Evolutionary conservation across 2,113 vertebrate species (phyloP).

Genomic region (Taurulus bubalis): DNA sequence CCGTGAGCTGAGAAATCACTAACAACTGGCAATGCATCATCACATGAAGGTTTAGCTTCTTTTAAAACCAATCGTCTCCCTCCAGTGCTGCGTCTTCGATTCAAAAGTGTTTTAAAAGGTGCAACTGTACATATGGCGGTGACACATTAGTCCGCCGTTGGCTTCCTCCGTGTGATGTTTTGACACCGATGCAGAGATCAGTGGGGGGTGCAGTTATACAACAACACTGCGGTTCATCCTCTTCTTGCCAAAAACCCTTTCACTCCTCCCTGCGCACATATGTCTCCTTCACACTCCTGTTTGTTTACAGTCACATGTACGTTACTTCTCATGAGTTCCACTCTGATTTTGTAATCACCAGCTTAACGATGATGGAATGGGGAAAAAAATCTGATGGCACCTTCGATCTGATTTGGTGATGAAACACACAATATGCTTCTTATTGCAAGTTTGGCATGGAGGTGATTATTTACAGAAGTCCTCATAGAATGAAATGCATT

Average conservation of each 20-base stretch:
- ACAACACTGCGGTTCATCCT: conserved; percentile 54
- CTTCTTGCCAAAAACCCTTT: conserved; percentile 39
- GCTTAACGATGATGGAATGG: too few species aligned
- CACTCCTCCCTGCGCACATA: conserved; percentile 42
- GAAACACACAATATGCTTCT: not conserved
- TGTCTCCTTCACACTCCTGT: conserved; percentile 15
- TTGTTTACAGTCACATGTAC: too few species aligned
- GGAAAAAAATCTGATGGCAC: too few species aligned
- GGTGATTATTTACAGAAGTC: not conserved
- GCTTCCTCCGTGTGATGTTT: not conserved
- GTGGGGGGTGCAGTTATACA: conserved; percentile 63
- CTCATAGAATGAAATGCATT: too few species aligned
- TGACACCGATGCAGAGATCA: conserved; percentile 33
- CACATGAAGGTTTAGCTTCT: too few species aligned
- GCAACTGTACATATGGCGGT: not conserved
- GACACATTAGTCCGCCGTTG: not conserved
- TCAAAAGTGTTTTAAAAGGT: not conserved
- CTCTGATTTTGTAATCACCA: too few species aligned
- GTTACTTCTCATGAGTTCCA: too few species aligned
- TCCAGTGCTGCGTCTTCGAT: not conserved
- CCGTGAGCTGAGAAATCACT: too few species aligned
- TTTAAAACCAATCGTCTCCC: not conserved
- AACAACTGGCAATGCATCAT: too few species aligned
- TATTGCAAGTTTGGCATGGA: not conserved
- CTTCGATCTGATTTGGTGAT: not conserved